Conservation (phyloP, 2,888 invertebrate species). For the Lasioglossum calceatum region DNA sequence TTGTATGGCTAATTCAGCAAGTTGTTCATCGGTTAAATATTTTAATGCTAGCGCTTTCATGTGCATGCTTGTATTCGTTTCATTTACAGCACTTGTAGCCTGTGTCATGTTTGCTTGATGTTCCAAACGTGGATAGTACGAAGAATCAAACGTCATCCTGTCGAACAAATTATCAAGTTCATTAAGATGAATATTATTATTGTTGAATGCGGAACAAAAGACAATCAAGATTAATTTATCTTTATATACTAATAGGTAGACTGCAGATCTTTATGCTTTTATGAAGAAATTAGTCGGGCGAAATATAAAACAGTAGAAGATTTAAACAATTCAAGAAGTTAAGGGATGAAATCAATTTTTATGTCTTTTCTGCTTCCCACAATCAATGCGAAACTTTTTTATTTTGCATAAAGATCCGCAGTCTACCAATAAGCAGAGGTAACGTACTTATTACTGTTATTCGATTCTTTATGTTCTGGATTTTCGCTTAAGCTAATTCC, state of each 20-base stretch:
- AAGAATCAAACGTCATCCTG: slow-evolving; percentile 77
- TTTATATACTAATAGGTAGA: neutral
- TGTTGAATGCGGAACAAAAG: neutral
- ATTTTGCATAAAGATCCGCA: too few species aligned
- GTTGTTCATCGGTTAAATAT: slow-evolving; percentile 85
- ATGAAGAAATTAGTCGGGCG: too few species aligned
- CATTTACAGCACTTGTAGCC: slow-evolving; percentile 73
- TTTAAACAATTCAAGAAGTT: too few species aligned
- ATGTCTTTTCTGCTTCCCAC: too few species aligned
- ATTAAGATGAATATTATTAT: neutral
- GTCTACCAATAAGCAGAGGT: too few species aligned
- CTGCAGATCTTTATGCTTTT: too few species aligned
- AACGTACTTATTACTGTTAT: slow-evolving; percentile 73
- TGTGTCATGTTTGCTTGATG: slow-evolving; percentile 75
- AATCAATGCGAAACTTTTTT: too few species aligned
- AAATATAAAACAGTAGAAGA: too few species aligned
- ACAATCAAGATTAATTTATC: slow-evolving; percentile 14
- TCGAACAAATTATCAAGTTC: slow-evolving; percentile 32
- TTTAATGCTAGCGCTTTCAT: slow-evolving; percentile 86
- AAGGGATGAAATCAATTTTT: too few species aligned
- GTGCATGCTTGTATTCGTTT: slow-evolving; percentile 85
- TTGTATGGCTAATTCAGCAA: slow-evolving; percentile 80
- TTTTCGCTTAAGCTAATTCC: slow-evolving; percentile 80
- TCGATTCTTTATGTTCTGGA: slow-evolving; percentile 71
- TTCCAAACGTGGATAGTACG: slow-evolving; percentile 79